phyloP scores from a whole-genome alignment of 2,888 invertebrate genomes.

The Thera britannica region DNA sequence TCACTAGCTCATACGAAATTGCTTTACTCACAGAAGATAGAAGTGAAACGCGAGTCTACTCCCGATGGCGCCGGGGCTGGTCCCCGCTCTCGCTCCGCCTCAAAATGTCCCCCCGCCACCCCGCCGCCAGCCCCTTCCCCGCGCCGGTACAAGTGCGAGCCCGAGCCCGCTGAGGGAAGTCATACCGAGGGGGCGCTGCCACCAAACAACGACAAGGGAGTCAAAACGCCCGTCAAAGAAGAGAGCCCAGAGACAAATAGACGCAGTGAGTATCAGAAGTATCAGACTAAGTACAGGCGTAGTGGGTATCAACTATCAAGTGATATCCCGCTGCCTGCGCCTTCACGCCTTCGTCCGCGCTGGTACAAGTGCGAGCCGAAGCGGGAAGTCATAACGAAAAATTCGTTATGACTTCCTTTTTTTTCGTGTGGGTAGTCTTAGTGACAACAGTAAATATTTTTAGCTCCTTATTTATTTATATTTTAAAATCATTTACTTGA shows the following conservation, averaged over 20 bases:
- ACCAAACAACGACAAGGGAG: conserved; percentile 53
- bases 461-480: too few relatives aligned
- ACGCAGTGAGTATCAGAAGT: conserved; percentile 47
- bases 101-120: conserved; percentile 60
- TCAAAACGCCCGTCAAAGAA: conserved; percentile 63
- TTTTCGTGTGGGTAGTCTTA: too few relatives aligned
- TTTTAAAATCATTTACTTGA: too few relatives aligned
- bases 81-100: conserved; percentile 65
- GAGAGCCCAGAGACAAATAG: conserved; percentile 68
- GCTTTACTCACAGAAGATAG: conserved; percentile 69
- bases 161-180: conserved; percentile 72
- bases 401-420: too few relatives aligned
- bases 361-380: too few relatives aligned
- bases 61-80: conserved; percentile 71
- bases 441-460: too few relatives aligned
- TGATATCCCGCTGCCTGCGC: too few relatives aligned
- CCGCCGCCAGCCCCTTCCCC: conserved; percentile 46
- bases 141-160: conserved; percentile 68
- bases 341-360: too few relatives aligned
- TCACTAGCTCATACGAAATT: background rate
- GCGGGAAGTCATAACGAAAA: too few relatives aligned
- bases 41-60: conserved; percentile 74
- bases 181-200: conserved; percentile 70
- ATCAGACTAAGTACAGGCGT: too few relatives aligned
- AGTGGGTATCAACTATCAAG: too few relatives aligned